phyloP scores from a whole-genome alignment of 2,797 vertebrate genomes.

The Phoxinus dragarum region DNA sequence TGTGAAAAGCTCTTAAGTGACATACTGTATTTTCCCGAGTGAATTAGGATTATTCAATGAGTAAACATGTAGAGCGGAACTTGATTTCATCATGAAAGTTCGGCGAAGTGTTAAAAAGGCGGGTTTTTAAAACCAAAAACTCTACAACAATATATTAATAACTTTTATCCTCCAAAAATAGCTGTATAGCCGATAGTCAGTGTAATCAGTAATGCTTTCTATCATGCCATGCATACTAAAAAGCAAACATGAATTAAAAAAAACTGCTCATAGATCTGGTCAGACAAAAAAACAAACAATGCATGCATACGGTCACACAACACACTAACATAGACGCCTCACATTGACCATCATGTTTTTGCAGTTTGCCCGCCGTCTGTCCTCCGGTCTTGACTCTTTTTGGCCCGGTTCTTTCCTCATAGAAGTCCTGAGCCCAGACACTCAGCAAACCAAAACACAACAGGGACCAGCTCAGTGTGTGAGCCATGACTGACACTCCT shows the following conservation, averaged over 20 bases:
- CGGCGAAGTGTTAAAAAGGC: too few relatives aligned
- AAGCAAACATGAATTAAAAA: neutral
- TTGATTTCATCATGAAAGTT: neutral
- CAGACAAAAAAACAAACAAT: neutral
- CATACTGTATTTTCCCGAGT: too few relatives aligned
- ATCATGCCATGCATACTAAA: neutral
- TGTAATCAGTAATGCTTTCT: too few relatives aligned
- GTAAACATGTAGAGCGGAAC: neutral
- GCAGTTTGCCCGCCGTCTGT: slow-evolving; percentile 70
- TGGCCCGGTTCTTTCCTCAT: slow-evolving; percentile 72
- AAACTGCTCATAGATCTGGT: neutral
- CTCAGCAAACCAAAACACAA: slow-evolving; percentile 76
- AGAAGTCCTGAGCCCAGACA: slow-evolving; percentile 78
- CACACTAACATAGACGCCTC: slow-evolving; percentile 54
- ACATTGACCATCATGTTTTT: slow-evolving; percentile 85
- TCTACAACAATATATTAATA: neutral
- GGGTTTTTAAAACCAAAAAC: neutral
- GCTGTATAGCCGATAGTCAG: neutral
- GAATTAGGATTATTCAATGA: neutral
- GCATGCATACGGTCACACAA: neutral
- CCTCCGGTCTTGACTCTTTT: slow-evolving; percentile 74
- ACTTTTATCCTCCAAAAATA: neutral
- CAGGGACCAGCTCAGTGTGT: slow-evolving; percentile 73
- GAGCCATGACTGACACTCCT: slow-evolving; percentile 73
- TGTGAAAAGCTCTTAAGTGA: neutral